Evolutionary conservation across 2,113 vertebrate genomes (phyloP).

Genomic region (Dunckerocampus dactyliophorus): DNA sequence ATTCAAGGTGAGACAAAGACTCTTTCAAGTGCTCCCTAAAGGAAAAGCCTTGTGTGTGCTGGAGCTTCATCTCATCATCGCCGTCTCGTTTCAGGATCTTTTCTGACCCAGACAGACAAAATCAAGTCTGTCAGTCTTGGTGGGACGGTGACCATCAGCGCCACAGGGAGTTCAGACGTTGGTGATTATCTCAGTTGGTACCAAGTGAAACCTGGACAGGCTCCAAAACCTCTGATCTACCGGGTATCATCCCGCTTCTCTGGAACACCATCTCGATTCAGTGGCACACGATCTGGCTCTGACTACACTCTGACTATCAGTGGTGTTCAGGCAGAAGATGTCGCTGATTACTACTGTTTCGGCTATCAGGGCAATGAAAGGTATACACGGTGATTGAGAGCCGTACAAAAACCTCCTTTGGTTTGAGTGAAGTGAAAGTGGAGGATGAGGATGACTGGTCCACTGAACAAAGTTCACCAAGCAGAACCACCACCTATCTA

Average conservation of each 20-base stretch:
- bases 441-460: background rate
- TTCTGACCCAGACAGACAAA: constrained; percentile 42
- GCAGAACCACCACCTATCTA: no score
- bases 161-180: constrained; percentile 25
- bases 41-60: no score
- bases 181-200: constrained; percentile 37
- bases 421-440: constrained; percentile 4
- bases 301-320: constrained; percentile 43
- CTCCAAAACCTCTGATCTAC: constrained; percentile 59
- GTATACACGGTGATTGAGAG: constrained; percentile 53
- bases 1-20: no score
- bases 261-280: constrained; percentile 47
- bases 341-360: constrained; percentile 47
- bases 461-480: no score
- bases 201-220: constrained; percentile 56
- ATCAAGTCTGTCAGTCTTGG: constrained; percentile 33
- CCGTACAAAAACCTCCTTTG: constrained; percentile 54
- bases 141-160: constrained; percentile 32
- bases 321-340: constrained; percentile 43
- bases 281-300: constrained; percentile 37
- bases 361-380: rapidly evolving
- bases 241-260: rapidly evolving
- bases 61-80: no score
- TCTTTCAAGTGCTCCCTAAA: no score
- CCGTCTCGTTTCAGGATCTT: constrained; percentile 26